Percentiles rank a stretch among this genome's conserved stretches.
These are phyloP conservation scores for Nebria ingens DNA, from an alignment of 1,140 invertebrate species.

Conservation along the genomic window DNA sequence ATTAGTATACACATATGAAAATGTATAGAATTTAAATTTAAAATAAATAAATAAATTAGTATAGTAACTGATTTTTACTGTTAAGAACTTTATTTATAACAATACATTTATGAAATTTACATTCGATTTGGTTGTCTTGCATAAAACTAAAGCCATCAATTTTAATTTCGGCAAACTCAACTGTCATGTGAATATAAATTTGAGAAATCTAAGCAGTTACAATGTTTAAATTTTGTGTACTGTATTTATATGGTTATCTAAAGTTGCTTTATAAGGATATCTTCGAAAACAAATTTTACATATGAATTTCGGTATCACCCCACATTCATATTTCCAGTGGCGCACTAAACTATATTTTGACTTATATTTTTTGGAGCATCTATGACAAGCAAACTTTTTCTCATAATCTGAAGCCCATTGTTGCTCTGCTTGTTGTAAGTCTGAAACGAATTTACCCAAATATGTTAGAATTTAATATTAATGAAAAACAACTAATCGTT, in stretches of 20 bases:
- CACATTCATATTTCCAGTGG: background rate
- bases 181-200: too few species aligned
- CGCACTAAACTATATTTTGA: background rate
- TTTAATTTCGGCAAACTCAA: too few species aligned
- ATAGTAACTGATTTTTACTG: too few species aligned
- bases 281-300: background rate
- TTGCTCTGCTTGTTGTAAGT: conserved; percentile 16
- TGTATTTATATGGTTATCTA: background rate
- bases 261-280: background rate
- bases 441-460: conserved; percentile 17
- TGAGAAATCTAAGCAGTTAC: too few species aligned
- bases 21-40: background rate
- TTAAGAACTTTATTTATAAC: too few species aligned
- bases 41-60: background rate
- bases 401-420: conserved; percentile 20
- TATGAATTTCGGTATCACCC: background rate
- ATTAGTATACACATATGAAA: background rate
- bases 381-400: conserved; percentile 15
- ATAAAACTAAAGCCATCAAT: too few species aligned
- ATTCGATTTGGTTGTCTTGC: too few species aligned
- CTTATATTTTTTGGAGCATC: conserved; percentile 5
- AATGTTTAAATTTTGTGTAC: too few species aligned
- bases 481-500: background rate
- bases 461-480: too few species aligned
- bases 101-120: too few species aligned